A percentile compares a stretch with the other conserved stretches of the same genome.
Conservation (phyloP, 2,113 vertebrate species). For the Hydrolagus affinis region DNA sequence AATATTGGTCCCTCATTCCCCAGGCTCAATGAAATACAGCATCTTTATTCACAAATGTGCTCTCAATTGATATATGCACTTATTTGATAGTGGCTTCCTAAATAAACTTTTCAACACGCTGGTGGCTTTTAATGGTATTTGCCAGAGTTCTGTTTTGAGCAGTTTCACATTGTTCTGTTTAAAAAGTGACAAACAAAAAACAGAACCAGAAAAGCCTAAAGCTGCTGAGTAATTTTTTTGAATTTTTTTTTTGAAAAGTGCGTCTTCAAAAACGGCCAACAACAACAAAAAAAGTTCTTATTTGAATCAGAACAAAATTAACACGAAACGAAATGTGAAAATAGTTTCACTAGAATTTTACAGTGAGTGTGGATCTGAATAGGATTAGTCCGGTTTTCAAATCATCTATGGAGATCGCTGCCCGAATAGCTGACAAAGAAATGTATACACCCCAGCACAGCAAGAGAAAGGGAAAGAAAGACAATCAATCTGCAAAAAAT, state of each 20-base stretch:
- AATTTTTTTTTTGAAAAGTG: neutral
- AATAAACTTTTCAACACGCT: neutral
- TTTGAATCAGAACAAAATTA: slow-evolving; percentile 40
- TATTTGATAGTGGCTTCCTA: slow-evolving; percentile 8
- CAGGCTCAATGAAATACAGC: neutral
- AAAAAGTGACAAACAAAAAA: neutral
- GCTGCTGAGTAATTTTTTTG: neutral
- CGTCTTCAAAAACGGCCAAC: neutral
- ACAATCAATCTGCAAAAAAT: slow-evolving; percentile 58
- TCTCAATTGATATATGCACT: neutral
- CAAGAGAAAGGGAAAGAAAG: slow-evolving; percentile 49
- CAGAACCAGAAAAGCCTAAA: neutral
- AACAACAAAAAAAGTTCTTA: neutral
- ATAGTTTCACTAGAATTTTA: slow-evolving; percentile 59
- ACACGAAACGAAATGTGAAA: slow-evolving; percentile 48
- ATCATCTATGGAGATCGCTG: slow-evolving; percentile 69
- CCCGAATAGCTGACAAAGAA: slow-evolving; percentile 80
- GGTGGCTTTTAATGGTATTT: neutral
- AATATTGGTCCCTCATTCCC: slow-evolving; percentile 85
- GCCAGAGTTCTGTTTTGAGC: neutral
- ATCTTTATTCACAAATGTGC: neutral
- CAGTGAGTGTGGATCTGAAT: slow-evolving; percentile 66
- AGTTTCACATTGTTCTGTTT: no score
- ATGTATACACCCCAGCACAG: slow-evolving; percentile 66
- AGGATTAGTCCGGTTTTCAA: slow-evolving; percentile 49